Percentiles rank a stretch among this genome's conserved stretches.
Conservation (phyloP, 2,888 invertebrate genomes). For the Epirrita christyi region DNA sequence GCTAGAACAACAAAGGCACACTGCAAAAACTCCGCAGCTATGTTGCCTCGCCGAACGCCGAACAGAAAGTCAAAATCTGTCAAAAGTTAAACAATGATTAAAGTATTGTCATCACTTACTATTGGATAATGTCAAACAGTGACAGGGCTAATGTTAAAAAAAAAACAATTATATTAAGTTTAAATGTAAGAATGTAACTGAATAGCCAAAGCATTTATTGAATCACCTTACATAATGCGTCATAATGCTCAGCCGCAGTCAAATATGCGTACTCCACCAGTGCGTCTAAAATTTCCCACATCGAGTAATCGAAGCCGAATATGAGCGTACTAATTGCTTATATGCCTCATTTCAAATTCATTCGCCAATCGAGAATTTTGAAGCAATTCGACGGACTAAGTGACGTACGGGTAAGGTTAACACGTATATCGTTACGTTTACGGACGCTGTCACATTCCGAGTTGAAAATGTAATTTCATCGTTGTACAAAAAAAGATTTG, state of each 20-base stretch:
- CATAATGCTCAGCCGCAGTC: conserved; percentile 1
- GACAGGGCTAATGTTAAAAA: too few relatives aligned
- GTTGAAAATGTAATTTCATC: conserved; percentile 30
- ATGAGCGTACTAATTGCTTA: conserved; percentile 74
- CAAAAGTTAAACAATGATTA: too few relatives aligned
- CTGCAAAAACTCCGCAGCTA: too few relatives aligned
- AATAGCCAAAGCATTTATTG: conserved; percentile 38
- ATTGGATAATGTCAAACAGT: too few relatives aligned
- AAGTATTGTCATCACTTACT: too few relatives aligned
- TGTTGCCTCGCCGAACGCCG: too few relatives aligned
- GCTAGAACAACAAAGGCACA: too few relatives aligned
- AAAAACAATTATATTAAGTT: too few relatives aligned
- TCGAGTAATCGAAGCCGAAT: conserved; percentile 72
- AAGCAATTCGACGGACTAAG: neutral
- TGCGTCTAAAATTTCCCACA: conserved; percentile 68
- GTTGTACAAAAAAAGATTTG: conserved; percentile 27
- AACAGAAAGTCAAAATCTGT: too few relatives aligned
- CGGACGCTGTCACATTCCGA: conserved; percentile 23
- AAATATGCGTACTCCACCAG: conserved; percentile 46
- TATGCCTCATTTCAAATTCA: conserved; percentile 79
- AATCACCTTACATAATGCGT: conserved; percentile 26
- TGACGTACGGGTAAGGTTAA: conserved; percentile 20
- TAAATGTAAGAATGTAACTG: too few relatives aligned
- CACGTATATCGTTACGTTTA: conserved; percentile 16
- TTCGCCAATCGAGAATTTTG: conserved; percentile 47